Percentiles rank a stretch among this genome's conserved stretches.
phyloP scores from a whole-genome alignment of 2,113 vertebrate genomes.

The Suncus etruscus region DNA sequence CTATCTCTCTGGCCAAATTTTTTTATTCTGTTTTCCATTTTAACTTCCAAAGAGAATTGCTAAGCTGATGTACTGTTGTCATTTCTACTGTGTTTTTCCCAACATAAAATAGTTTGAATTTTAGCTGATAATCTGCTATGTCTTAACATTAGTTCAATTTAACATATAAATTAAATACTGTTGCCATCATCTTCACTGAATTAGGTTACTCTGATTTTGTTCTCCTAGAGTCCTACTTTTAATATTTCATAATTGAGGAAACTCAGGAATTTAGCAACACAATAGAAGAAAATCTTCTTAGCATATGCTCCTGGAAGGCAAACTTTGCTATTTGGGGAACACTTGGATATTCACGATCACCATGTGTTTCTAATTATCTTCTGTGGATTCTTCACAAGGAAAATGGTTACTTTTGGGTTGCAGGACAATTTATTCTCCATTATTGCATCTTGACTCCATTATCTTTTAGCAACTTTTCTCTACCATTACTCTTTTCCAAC shows the following conservation, averaged over 20 bases:
- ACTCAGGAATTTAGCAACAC: slow-evolving; percentile 54
- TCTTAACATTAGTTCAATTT: slow-evolving; percentile 43
- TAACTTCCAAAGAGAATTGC: slow-evolving; percentile 48
- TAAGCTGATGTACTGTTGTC: slow-evolving; percentile 57
- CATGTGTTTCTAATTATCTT: slow-evolving; percentile 78
- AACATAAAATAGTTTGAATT: slow-evolving; percentile 1
- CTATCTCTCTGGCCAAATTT: slow-evolving; percentile 64
- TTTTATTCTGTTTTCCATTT: slow-evolving; percentile 70
- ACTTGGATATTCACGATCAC: slow-evolving; percentile 23
- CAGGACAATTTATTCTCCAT: background rate
- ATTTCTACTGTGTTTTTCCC: slow-evolving; percentile 67
- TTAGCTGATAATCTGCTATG: background rate
- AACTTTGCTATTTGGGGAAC: slow-evolving; percentile 53
- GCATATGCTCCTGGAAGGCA: slow-evolving; percentile 42
- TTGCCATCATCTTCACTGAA: slow-evolving; percentile 31
- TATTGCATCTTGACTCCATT: background rate
- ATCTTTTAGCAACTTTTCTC: background rate
- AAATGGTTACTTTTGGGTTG: slow-evolving; percentile 28
- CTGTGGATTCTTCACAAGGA: slow-evolving; percentile 45
- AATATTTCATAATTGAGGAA: slow-evolving; percentile 48
- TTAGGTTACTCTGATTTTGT: slow-evolving; percentile 17
- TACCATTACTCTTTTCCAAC: background rate
- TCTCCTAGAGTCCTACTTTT: slow-evolving; percentile 41
- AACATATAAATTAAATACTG: slow-evolving; percentile 19
- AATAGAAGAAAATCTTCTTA: slow-evolving; percentile 57